Evolutionary conservation across 2,888 invertebrate species (phyloP).

Genomic region (Clanis bilineata): DNA sequence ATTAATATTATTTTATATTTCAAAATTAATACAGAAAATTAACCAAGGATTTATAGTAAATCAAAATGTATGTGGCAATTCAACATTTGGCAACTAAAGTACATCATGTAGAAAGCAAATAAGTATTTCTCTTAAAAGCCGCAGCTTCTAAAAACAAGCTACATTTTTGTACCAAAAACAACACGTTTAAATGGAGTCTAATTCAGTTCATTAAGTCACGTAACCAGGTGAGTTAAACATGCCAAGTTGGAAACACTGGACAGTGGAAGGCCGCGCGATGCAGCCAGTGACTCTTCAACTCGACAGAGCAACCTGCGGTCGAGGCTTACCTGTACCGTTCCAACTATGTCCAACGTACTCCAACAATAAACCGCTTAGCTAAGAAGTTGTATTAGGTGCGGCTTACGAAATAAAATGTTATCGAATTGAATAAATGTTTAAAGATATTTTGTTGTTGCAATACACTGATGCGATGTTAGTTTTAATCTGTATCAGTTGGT

Average conservation of each 20-base stretch:
- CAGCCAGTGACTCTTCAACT: constrained; percentile 27
- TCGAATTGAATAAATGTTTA: not conserved
- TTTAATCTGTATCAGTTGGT: too few species aligned
- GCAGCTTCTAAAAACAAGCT: not conserved
- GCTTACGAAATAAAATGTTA: not conserved
- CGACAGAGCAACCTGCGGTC: constrained; percentile 25
- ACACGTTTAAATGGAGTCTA: constrained; percentile 23
- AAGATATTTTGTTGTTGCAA: too few species aligned
- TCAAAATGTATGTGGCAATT: not conserved
- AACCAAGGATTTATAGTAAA: not conserved
- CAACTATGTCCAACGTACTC: constrained; percentile 38
- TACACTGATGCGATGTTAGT: too few species aligned
- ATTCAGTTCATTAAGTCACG: constrained; percentile 33
- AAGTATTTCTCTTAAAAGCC: constrained; percentile 32
- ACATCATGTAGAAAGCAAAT: not conserved
- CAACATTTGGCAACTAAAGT: not conserved
- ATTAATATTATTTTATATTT: too few species aligned
- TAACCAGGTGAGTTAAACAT: constrained; percentile 33
- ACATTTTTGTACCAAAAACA: constrained; percentile 29
- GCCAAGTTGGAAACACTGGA: constrained; percentile 29
- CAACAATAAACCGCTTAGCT: constrained; percentile 42
- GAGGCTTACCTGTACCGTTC: constrained; percentile 37
- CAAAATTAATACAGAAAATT: not conserved
- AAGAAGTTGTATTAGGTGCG: constrained; percentile 28
- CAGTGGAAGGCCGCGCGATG: constrained; percentile 20